A percentile compares a stretch with the other conserved stretches of the same genome.
Evolutionary conservation across 2,113 vertebrate genomes (phyloP).

Genomic region (Dendrocopos noguchii): DNA sequence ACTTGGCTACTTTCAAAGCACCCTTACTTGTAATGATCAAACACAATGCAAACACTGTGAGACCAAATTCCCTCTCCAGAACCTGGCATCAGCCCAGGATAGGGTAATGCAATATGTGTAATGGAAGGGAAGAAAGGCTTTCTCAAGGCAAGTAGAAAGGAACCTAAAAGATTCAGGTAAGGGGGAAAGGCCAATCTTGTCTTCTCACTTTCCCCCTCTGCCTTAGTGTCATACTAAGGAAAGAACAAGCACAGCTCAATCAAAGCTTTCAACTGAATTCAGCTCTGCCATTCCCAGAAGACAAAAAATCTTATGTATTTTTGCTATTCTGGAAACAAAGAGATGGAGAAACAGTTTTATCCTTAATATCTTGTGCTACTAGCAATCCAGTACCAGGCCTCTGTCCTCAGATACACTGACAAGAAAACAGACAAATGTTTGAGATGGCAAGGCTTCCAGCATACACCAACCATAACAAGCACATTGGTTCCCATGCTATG

Average conservation of each 20-base stretch:
- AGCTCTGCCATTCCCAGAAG: not conserved
- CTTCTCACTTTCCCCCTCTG: not conserved
- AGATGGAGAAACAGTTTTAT: not conserved
- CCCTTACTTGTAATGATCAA: not conserved
- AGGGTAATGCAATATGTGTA: not conserved
- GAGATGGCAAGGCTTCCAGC: not conserved
- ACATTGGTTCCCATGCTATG: not conserved
- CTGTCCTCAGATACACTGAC: not conserved
- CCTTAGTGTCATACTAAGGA: not conserved
- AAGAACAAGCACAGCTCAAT: not conserved
- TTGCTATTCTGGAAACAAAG: not conserved
- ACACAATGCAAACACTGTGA: slow-evolving; percentile 30
- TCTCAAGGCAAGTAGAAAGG: not conserved
- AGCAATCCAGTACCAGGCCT: not conserved
- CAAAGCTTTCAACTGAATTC: not conserved
- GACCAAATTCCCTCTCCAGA: slow-evolving; percentile 7
- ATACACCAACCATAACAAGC: not conserved
- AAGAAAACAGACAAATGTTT: not conserved
- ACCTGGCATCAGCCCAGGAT: not conserved
- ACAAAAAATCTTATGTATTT: not conserved
- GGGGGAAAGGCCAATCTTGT: not conserved
- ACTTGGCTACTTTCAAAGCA: slow-evolving; percentile 3
- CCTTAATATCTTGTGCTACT: not conserved
- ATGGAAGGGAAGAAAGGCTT: not conserved
- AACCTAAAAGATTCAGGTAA: not conserved